Evolutionary conservation across 2,888 invertebrate species (phyloP).

Genomic region (Mycalesis mineus): DNA sequence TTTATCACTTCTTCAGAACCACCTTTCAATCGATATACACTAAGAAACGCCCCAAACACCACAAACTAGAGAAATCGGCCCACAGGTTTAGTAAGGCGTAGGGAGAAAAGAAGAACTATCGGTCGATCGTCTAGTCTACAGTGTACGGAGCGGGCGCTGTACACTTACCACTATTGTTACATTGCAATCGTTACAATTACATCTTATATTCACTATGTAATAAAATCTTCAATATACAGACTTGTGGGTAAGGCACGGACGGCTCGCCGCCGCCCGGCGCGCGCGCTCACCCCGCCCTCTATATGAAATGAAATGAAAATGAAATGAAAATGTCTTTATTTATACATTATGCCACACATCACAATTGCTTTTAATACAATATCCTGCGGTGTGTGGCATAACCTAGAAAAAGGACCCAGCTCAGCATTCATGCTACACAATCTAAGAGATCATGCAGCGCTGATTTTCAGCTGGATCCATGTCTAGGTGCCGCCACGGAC

Average conservation of each 20-base stretch:
- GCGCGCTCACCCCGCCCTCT: constrained; percentile 25
- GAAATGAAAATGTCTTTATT: too few relatives aligned
- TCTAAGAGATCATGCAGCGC: too few relatives aligned
- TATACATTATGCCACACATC: too few relatives aligned
- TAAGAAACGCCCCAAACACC: not conserved
- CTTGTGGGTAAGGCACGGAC: constrained; percentile 59
- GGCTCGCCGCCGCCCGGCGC: constrained; percentile 42
- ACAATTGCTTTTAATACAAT: not conserved
- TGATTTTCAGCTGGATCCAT: too few relatives aligned
- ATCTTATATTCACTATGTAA: not conserved
- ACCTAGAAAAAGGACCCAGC: too few relatives aligned
- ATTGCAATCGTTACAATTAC: not conserved
- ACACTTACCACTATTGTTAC: constrained; percentile 14
- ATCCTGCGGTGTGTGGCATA: too few relatives aligned
- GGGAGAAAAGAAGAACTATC: too few relatives aligned
- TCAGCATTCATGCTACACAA: too few relatives aligned
- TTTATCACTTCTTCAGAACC: constrained; percentile 21
- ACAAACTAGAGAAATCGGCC: not conserved
- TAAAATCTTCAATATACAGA: constrained; percentile 46
- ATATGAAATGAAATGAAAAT: too few relatives aligned
- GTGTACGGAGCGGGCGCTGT: constrained; percentile 1
- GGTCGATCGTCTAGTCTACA: not conserved
- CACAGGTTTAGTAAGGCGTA: too few relatives aligned
- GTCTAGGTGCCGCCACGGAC: too few relatives aligned
- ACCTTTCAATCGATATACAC: not conserved